Evolutionary conservation across 2,888 invertebrate genomes (phyloP), one percentile per base, ranked within the genome.

Genomic region (Agrochola lychnidis): DNA sequence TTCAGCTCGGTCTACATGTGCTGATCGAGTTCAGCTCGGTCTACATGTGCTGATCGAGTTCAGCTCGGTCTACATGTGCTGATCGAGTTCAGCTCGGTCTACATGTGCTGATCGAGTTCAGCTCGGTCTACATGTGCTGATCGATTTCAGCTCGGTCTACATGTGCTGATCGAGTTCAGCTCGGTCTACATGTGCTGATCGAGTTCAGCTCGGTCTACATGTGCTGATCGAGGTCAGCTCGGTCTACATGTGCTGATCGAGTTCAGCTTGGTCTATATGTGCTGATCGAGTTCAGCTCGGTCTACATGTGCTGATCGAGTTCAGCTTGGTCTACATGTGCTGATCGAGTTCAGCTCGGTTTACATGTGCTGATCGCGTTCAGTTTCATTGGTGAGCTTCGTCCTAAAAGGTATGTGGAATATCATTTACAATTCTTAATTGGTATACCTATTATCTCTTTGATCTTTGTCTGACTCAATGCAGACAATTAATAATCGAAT

Each of bases 381-480:
- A 48, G 48, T 22, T 48, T 48, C 30, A 22, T 22, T 14, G 48
- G 7, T 51, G 66, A 14, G 51, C 48, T 51, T 22, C 7, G 2
- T 42, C 22, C 25, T 22, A 14, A 14, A 3, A 6, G 30, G 51
- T 68, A 36, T 48, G 16, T 10, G 10, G 62, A 83, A 59, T 73
- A 74, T 64, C n/a, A 66, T 48, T 66, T n/a, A 62, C 30, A 40
- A 56, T 40, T 59, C 36, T 10, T 56, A 76, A 81, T 73, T 72
- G 66, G 30, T 73, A 70, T 12, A n/a, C n/a, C n/a, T n/a, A 12
- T 12, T 14, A 63, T 62, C 71, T 66, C 78, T 81, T 70, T 76
- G 76, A 81, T 81, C 84, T 76, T 51, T 51, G 22, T 51, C 19
- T 64, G 56, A 22, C 53, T 70, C 12, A 25, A 72, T 71, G 68